Evolutionary conservation across 2,797 vertebrate genomes (phyloP).

Genomic region (Spinibarbus caldwelli): DNA sequence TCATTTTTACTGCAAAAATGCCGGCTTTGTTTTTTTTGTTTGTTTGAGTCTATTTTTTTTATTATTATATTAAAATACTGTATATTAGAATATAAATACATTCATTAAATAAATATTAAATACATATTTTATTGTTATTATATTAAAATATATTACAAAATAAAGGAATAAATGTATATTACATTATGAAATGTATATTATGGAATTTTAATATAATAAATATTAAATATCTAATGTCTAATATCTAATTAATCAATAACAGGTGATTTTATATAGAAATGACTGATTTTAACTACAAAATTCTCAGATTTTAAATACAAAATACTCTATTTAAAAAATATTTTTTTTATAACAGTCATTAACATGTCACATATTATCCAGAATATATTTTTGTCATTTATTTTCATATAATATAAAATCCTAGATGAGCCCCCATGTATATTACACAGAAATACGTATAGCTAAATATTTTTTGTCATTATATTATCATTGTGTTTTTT

Average conservation of each 20-base stretch:
- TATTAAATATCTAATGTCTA: too few relatives aligned
- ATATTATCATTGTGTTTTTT: not conserved
- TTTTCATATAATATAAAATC: not conserved
- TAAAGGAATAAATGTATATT: not conserved
- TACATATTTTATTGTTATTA: not conserved
- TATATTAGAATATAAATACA: not conserved
- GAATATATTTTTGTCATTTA: too few relatives aligned
- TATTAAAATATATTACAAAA: not conserved
- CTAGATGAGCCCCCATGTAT: not conserved
- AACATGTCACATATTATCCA: too few relatives aligned
- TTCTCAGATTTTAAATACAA: too few relatives aligned
- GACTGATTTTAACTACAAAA: too few relatives aligned
- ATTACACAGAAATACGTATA: not conserved
- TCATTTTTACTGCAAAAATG: constrained; percentile 10
- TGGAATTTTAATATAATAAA: too few relatives aligned
- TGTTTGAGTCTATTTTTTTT: not conserved
- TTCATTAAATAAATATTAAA: not conserved
- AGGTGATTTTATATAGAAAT: too few relatives aligned
- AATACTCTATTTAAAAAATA: too few relatives aligned
- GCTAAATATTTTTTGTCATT: not conserved
- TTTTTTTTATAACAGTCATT: too few relatives aligned
- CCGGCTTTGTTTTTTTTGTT: not conserved
- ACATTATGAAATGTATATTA: not conserved
- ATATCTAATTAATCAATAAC: too few relatives aligned
- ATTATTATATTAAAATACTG: not conserved